Base-by-base conservation (phyloP, 2,888 invertebrate genomes). In the Protula sp. region DNA sequence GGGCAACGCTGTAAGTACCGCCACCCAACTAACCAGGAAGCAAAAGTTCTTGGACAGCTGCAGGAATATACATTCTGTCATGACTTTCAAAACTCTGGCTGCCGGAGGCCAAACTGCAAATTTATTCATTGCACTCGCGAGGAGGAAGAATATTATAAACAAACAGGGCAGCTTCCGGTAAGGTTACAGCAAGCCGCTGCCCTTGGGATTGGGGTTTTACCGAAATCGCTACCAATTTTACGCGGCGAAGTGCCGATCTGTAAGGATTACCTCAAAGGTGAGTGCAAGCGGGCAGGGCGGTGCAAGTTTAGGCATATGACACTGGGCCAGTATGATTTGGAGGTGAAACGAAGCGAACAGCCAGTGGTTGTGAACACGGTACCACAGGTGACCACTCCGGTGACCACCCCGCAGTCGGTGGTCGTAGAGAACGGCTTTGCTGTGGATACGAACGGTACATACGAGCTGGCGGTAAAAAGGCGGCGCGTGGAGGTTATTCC, bases 71-170 rank as follows among this genome's bases (percentile, higher is more conserved):
- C 82, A 45, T 85, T 85, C 73, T 85, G 85, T 73, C 85, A 85
- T 72, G 85, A 85, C 72, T 85, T 78, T 70, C 90, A 90, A 81
- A 91, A 91, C 77, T 86, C 86, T 50, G 85, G 87, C 63, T 91
- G 90, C 74, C 84, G 85, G n/a, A 85, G 91, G 70, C 84, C 85
- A 2, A 87, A 87, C 61, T 90, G 90, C 73, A 87, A 87, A 72
- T 90, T 90, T 76, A 84, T 90, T 50, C 91, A 91, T 78, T 89
- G 90, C 72, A 85, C 87, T 0, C 84, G 88, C 24, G 87, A 87
- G 72, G 88, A 88, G 70, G 90, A 90, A 75, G 85, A 85, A 64
- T 87, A 87, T 62, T 88, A 87, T 73, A 85, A 87, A 68, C 84
- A 84, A 55, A 88, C 87, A 14, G 90, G 90, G 0, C 87, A 88